A percentile compares a stretch with the other conserved stretches of the same genome.
These are phyloP conservation scores for Microcebus lehilahytsara DNA, from an alignment of 2,113 vertebrate genomes.

Conservation along the genomic window DNA sequence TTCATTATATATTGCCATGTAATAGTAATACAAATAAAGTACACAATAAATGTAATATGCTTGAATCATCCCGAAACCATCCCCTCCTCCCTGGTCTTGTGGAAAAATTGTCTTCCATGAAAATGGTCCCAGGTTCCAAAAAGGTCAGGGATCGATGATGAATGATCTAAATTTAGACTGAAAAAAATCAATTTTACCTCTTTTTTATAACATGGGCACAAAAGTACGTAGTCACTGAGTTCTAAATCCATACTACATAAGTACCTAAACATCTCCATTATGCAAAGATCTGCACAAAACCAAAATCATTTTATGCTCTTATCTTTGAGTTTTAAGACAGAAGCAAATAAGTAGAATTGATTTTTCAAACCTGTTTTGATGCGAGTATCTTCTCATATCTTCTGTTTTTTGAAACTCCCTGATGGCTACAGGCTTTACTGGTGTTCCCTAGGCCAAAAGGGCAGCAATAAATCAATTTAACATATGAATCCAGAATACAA, in stretches of 20 bases:
- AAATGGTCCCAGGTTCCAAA: no score
- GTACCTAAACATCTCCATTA: conserved; percentile 7
- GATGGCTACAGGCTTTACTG: conserved; percentile 80
- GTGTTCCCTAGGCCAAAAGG: conserved; percentile 85
- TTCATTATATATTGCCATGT: no score
- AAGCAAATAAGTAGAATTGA: conserved; percentile 25
- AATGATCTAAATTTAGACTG: conserved; percentile 11
- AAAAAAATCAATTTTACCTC: conserved; percentile 14
- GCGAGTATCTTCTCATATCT: conserved; percentile 84
- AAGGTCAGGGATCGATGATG: no score
- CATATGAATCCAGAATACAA: neutral
- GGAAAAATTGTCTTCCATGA: no score
- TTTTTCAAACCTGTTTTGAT: conserved; percentile 87
- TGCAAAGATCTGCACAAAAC: neutral
- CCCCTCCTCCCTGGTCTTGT: no score
- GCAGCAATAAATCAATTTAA: conserved; percentile 49
- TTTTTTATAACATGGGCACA: neutral
- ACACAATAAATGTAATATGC: no score
- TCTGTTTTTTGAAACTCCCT: conserved; percentile 87
- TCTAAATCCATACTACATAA: neutral
- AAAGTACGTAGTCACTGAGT: neutral
- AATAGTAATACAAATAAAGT: no score
- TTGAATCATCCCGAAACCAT: no score
- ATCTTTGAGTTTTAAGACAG: conserved; percentile 27
- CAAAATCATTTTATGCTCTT: conserved; percentile 22